Evolutionary conservation across 2,113 vertebrate species (phyloP), one percentile per base, ranked within the genome.

Genomic region (Cettia cetti): DNA sequence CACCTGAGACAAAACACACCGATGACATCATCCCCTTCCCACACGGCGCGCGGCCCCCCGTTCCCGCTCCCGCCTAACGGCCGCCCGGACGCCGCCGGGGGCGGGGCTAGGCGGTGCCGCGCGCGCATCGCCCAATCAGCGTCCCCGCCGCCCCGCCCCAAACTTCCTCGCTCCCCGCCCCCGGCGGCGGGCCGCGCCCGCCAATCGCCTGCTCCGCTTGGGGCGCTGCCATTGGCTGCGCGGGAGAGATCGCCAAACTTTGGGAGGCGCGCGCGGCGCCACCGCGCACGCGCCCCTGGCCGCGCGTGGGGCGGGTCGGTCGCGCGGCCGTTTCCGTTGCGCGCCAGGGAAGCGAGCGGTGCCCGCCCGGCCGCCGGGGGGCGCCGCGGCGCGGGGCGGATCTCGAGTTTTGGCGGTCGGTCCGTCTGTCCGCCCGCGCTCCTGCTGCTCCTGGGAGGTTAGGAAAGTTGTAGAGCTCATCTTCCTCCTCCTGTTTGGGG

Each of bases 11-110:
- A 40, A 35, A 56, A 8, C 1, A 12, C 35, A 23, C 7, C 8
- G 15, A 6, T 5, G 20, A 3, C 66, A 4, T 0, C 12, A 4
- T 0, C 4, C 17, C 20, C 3, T 5, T 13, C 14, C 7, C 10
- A 8, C 15, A 2, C 5, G 2, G 4, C 1, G 3, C 11, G 0
- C 12, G 2, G 9, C 14, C 6, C 21, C 13, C 21, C 54, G 20
- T 52, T 28, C 30, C n/a, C 39, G 28, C 21, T 49, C 79, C 53
- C 33, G 35, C 74, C 63, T 6, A 54, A 83, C 66, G 56, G 60
- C 2, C 59, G 6, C 18, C 7, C 10, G 12, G 39, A 12, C 39
- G 39, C 39, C 39, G 39, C 39, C 39, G 4, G 7, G 20, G 49
- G 53, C 15, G 65, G 56, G 5, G 37, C 47, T 13, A 12, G 28